Conservation (phyloP, 1,140 invertebrate genomes). For the Limonius californicus region DNA sequence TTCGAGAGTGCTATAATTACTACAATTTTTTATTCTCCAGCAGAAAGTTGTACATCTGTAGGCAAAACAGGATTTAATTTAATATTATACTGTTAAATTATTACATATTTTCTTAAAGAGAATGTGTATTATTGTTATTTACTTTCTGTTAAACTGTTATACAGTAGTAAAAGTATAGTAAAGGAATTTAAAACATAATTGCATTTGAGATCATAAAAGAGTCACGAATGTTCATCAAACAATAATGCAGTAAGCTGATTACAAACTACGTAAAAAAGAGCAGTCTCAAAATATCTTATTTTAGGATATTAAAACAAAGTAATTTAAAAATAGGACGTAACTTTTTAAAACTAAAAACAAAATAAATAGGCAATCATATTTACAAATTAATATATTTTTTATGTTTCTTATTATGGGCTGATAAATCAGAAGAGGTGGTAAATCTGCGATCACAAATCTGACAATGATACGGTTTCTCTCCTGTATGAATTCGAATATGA, state of each 20-base stretch:
- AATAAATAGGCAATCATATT: not conserved
- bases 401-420: conserved; percentile 63
- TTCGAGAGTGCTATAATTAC: too few species aligned
- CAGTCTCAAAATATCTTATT: not conserved
- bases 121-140: too few species aligned
- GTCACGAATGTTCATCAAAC: not conserved
- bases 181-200: too few species aligned
- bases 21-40: too few species aligned
- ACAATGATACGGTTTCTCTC: conserved; percentile 54
- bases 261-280: not conserved
- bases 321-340: too few species aligned
- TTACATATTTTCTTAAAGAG: too few species aligned
- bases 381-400: conserved; percentile 41
- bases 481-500: conserved; percentile 65
- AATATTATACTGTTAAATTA: too few species aligned
- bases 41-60: too few species aligned
- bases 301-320: not conserved
- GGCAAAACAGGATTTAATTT: too few species aligned
- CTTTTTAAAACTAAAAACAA: not conserved
- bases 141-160: too few species aligned
- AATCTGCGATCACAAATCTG: conserved; percentile 54
- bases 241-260: too few species aligned
- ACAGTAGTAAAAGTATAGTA: too few species aligned
- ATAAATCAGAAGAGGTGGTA: conserved; percentile 56
- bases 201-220: not conserved